Conservation (phyloP, 2,888 invertebrate species). For the Ectobius pallidus region DNA sequence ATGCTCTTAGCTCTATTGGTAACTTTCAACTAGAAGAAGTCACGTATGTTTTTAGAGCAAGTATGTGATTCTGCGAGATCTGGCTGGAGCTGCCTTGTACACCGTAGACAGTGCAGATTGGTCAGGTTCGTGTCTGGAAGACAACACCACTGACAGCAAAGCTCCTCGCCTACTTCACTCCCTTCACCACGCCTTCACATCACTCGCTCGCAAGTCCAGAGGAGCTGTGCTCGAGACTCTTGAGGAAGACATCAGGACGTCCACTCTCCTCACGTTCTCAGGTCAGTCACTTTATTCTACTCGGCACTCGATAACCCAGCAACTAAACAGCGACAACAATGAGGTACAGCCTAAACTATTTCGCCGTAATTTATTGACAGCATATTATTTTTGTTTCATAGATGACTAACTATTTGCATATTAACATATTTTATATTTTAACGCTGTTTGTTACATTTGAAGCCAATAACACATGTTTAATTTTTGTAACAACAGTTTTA, state of each 20-base stretch:
- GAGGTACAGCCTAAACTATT: neutral
- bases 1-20: too few relatives aligned
- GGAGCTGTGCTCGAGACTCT: conserved; percentile 68
- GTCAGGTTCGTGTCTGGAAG: conserved; percentile 48
- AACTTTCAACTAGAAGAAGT: too few relatives aligned
- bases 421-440: neutral
- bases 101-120: conserved; percentile 65
- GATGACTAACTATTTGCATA: neutral
- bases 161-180: conserved; percentile 45
- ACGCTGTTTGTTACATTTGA: too few relatives aligned
- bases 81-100: conserved; percentile 71
- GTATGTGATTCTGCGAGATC: conserved; percentile 71
- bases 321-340: too few relatives aligned
- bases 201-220: conserved; percentile 67
- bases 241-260: conserved; percentile 62
- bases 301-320: too few relatives aligned
- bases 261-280: conserved; percentile 35
- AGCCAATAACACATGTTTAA: too few relatives aligned
- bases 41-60: conserved; percentile 68
- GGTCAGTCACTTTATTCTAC: too few relatives aligned
- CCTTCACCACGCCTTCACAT: conserved; percentile 52
- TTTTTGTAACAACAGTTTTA: too few relatives aligned
- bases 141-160: conserved; percentile 11
- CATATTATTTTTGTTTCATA: neutral
- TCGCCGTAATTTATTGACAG: neutral